phyloP scores from a whole-genome alignment of 92 coral and sea anemone genomes.

The Hydrozoanthus gracilis region DNA sequence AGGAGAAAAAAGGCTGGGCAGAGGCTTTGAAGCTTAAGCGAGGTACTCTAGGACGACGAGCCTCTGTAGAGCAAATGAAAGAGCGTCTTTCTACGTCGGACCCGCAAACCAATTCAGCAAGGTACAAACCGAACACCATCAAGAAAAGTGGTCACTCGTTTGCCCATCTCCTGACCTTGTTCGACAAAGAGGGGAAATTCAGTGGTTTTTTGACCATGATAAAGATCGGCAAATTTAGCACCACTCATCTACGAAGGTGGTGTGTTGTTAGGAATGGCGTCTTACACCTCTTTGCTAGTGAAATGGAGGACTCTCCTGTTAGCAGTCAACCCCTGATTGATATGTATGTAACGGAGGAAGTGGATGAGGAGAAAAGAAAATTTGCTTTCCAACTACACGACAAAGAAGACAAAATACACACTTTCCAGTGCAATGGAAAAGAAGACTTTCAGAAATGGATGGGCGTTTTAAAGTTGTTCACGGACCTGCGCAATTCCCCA shows the following conservation, averaged over 20 bases:
- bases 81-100: slow-evolving; percentile 47
- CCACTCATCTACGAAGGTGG: slow-evolving; percentile 93
- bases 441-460: slow-evolving; percentile 84
- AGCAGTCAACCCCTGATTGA: slow-evolving; percentile 72
- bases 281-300: slow-evolving; percentile 76
- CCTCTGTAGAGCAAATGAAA: slow-evolving; percentile 54
- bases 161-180: slow-evolving; percentile 66
- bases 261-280: slow-evolving; percentile 92
- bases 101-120: slow-evolving; percentile 46
- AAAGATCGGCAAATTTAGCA: slow-evolving; percentile 73
- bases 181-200: slow-evolving; percentile 92
- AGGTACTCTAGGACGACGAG: slow-evolving; percentile 59
- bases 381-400: slow-evolving; percentile 70
- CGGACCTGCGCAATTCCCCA: slow-evolving; percentile 65
- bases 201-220: slow-evolving; percentile 93
- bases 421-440: slow-evolving; percentile 69
- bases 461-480: slow-evolving; percentile 76
- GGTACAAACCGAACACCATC: slow-evolving; percentile 59
- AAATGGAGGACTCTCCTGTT: slow-evolving; percentile 68
- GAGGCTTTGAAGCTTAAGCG: slow-evolving; percentile 72
- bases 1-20: slow-evolving; percentile 81
- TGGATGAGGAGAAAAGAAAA: slow-evolving; percentile 71
- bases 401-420: slow-evolving; percentile 69
- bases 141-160: slow-evolving; percentile 76
- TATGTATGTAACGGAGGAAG: slow-evolving; percentile 79